A percentile compares a stretch with the other conserved stretches of the same genome.
phyloP scores from a whole-genome alignment of 2,797 vertebrate species.

The Sibirionetta formosa region DNA sequence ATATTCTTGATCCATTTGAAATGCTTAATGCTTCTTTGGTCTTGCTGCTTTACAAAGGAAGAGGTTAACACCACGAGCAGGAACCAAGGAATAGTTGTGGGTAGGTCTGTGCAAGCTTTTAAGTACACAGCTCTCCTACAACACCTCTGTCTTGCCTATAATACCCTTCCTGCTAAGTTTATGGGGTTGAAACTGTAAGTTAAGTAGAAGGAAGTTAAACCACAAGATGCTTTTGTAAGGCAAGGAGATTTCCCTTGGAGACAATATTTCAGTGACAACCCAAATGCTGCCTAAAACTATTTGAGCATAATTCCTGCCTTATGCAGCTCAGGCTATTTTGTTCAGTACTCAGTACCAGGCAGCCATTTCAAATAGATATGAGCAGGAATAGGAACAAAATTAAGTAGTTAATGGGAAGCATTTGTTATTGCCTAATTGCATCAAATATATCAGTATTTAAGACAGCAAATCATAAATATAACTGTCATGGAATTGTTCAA shows the following conservation, averaged over 20 bases:
- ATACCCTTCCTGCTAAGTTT: neutral
- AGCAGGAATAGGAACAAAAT: neutral
- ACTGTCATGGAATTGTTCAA: conserved; percentile 17
- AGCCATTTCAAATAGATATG: neutral
- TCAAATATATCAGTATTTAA: conserved; percentile 30
- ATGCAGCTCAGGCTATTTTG: neutral
- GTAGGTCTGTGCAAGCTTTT: neutral
- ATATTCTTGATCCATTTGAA: neutral
- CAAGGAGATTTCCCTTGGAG: neutral
- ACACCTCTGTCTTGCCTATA: neutral
- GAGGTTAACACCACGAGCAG: neutral
- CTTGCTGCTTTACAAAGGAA: neutral
- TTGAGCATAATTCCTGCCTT: neutral
- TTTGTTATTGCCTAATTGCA: conserved; percentile 32
- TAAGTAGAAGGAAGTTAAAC: neutral
- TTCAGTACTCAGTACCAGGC: neutral
- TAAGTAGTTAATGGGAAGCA: neutral
- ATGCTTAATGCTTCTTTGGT: neutral
- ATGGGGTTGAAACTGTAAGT: neutral
- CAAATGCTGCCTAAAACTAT: neutral
- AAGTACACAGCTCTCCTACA: neutral
- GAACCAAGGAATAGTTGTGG: neutral
- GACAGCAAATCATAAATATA: conserved; percentile 3
- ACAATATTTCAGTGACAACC: neutral
- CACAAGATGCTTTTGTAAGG: neutral